Evolutionary conservation across 1,140 invertebrate species (phyloP).

Genomic region (Dendrolimus kikuchii): DNA sequence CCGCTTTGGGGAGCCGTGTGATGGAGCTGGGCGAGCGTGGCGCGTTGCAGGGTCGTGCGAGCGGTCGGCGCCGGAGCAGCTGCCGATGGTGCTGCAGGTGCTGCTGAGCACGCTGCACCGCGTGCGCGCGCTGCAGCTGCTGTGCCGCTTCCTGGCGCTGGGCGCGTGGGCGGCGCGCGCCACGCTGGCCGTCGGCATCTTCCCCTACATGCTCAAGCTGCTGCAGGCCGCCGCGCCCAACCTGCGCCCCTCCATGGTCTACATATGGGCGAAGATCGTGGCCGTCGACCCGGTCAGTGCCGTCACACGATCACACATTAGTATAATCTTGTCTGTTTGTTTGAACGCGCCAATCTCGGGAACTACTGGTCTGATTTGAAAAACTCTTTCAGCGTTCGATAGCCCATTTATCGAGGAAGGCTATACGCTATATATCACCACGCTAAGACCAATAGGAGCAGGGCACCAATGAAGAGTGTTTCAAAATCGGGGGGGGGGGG

Average conservation of each 20-base stretch:
- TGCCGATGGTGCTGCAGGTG: constrained; percentile 98
- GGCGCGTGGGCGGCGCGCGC: constrained; percentile 98
- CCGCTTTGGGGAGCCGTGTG: too few species aligned
- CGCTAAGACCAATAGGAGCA: too few species aligned
- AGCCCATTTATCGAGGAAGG: too few species aligned
- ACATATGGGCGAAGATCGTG: constrained; percentile 99
- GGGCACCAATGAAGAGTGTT: too few species aligned
- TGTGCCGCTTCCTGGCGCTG: constrained; percentile 96
- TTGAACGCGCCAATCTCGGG: too few species aligned
- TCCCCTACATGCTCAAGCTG: constrained; percentile 98
- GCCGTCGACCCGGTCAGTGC: constrained; percentile 92
- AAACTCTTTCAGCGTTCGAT: too few species aligned
- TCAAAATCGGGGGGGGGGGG: too few species aligned
- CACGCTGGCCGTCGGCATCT: constrained; percentile 97
- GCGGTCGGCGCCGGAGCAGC: constrained; percentile 91
- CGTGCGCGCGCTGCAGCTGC: constrained; percentile 92
- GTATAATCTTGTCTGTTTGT: too few species aligned
- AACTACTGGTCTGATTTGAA: too few species aligned
- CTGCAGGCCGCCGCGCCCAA: constrained; percentile 95
- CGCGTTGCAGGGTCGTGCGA: constrained; percentile 74
- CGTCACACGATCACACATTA: not conserved
- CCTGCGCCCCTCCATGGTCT: constrained; percentile 92
- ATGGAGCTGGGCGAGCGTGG: too few species aligned
- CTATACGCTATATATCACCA: too few species aligned
- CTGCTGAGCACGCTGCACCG: constrained; percentile 97